Evolutionary conservation across 2,113 vertebrate genomes (phyloP).

Genomic region (Nycticryphes semicollaris): DNA sequence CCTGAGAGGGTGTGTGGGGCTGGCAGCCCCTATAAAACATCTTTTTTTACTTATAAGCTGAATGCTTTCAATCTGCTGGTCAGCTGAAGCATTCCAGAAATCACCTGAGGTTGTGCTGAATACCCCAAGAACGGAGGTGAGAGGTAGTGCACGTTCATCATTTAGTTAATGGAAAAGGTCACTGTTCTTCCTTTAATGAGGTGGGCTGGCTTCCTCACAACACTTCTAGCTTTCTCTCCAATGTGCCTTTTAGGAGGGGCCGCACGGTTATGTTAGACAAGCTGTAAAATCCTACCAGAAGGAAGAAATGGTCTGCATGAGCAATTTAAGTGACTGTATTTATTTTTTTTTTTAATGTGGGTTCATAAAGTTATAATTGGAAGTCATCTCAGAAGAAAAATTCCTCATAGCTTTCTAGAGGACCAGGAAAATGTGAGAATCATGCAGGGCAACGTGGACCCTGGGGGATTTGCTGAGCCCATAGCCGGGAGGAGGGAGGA

Average conservation of each 20-base stretch:
- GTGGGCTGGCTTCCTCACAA: neutral
- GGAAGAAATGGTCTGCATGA: neutral
- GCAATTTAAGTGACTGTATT: neutral
- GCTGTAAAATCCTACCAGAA: neutral
- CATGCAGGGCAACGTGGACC: rapidly evolving
- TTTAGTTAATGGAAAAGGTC: neutral
- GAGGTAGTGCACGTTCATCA: neutral
- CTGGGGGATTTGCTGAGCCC: neutral
- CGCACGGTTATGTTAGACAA: neutral
- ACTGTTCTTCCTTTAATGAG: neutral
- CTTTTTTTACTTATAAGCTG: neutral
- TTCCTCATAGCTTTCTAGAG: neutral
- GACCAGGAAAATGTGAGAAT: rapidly evolving
- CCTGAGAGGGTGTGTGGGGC: neutral
- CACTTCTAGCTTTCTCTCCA: neutral
- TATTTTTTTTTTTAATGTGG: neutral
- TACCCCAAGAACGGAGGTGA: neutral
- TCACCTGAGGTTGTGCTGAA: neutral
- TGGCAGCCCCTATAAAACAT: constrained; percentile 1
- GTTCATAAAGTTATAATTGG: neutral
- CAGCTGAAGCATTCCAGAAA: neutral
- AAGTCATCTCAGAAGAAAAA: neutral
- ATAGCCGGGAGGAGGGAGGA: rapidly evolving
- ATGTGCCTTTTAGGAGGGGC: rapidly evolving
- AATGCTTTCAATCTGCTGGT: neutral